These are phyloP conservation scores for Drosophila watanabei DNA, from an alignment of 1,140 invertebrate genomes.

Conservation along the genomic window DNA sequence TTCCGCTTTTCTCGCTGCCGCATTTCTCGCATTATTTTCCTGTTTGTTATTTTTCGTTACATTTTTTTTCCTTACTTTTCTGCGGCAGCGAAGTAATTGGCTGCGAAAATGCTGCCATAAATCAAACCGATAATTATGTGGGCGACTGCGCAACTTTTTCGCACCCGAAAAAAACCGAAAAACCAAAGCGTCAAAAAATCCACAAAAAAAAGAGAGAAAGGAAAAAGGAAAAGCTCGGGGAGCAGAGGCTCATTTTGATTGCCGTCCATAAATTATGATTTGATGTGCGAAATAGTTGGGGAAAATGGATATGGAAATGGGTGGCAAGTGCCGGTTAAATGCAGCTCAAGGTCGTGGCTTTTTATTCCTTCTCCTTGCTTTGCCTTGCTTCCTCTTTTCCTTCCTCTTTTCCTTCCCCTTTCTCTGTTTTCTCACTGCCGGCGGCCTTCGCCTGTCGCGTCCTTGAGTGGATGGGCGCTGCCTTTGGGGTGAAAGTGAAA, in stretches of 20 bases:
- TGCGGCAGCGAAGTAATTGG: constrained; percentile 73
- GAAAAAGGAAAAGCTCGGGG: background rate
- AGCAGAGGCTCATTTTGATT: constrained; percentile 42
- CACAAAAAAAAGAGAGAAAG: background rate
- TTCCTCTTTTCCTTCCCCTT: background rate
- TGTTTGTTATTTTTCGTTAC: background rate
- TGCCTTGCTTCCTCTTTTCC: background rate
- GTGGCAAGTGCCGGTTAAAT: constrained; percentile 10
- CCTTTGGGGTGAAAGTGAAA: constrained; percentile 14
- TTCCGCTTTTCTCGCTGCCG: constrained; percentile 19
- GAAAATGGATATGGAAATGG: constrained; percentile 22
- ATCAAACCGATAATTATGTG: constrained; percentile 83
- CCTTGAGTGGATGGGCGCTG: constrained; percentile 43
- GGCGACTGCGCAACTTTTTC: constrained; percentile 69
- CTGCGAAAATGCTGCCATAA: constrained; percentile 81
- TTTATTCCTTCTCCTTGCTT: background rate
- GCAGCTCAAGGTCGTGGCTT: constrained; percentile 49
- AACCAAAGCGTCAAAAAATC: constrained; percentile 22
- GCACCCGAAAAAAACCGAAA: constrained; percentile 31
- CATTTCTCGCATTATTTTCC: constrained; percentile 10
- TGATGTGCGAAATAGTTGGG: constrained; percentile 75
- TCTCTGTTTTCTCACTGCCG: constrained; percentile 4
- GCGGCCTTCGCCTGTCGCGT: constrained; percentile 30
- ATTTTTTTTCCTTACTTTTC: constrained; percentile 23
- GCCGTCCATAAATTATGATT: constrained; percentile 79